phyloP scores from a whole-genome alignment of 2,797 vertebrate genomes.

The Valencia hispanica region DNA sequence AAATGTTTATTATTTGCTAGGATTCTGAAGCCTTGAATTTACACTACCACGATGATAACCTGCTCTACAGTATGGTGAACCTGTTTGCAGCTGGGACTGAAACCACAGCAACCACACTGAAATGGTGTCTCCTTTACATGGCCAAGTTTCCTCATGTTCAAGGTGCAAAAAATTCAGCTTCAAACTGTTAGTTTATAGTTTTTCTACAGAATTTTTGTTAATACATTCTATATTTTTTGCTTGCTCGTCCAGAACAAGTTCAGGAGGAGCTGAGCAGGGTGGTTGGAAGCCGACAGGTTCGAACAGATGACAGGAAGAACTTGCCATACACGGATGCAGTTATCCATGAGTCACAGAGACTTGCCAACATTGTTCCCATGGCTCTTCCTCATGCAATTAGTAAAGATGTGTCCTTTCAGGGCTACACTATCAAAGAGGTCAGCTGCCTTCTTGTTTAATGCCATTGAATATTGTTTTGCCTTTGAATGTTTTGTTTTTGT shows the following conservation, averaged over 20 bases:
- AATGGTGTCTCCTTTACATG: slow-evolving; percentile 70
- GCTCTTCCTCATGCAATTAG: slow-evolving; percentile 59
- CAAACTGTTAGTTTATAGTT: too few species aligned
- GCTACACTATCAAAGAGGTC: slow-evolving; percentile 71
- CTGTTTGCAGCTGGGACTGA: slow-evolving; percentile 73
- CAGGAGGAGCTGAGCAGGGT: slow-evolving; percentile 68
- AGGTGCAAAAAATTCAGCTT: slow-evolving; percentile 37
- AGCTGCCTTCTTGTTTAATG: neutral
- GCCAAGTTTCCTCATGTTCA: slow-evolving; percentile 72
- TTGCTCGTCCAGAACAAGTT: too few species aligned
- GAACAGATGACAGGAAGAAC: slow-evolving; percentile 59
- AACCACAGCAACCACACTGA: slow-evolving; percentile 54
- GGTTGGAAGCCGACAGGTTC: slow-evolving; percentile 52
- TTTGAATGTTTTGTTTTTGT: too few species aligned
- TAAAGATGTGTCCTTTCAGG: slow-evolving; percentile 67
- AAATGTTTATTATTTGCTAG: too few species aligned
- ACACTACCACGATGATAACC: slow-evolving; percentile 62
- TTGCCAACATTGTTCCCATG: slow-evolving; percentile 60
- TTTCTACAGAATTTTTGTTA: too few species aligned
- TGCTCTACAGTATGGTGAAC: slow-evolving; percentile 43
- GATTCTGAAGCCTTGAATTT: slow-evolving; percentile 12
- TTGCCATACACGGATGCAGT: slow-evolving; percentile 71
- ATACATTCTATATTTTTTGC: too few species aligned
- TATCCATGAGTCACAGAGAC: slow-evolving; percentile 73
- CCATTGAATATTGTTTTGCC: too few species aligned